Evolutionary conservation across 2,888 invertebrate species (phyloP), one percentile per base, ranked within the genome.

Genomic region (Sarcophaga variegata): DNA sequence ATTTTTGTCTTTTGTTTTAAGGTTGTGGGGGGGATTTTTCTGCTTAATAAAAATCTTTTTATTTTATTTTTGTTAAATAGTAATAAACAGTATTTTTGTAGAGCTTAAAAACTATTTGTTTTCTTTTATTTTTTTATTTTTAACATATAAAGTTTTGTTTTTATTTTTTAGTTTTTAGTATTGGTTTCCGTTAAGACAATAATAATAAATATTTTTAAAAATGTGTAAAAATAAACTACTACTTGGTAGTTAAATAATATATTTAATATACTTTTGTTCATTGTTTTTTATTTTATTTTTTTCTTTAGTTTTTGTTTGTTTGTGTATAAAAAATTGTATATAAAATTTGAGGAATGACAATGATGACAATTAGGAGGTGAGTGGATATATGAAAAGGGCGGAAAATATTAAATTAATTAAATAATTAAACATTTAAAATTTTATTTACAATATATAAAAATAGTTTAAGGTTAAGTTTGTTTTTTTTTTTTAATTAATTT

Each of bases 1-100:
- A 67, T 81, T 81, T 83, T 87, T 87, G 87, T 87, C 87, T 87
- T 87, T 85, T 85, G 14, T 71, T 83, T 72, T 62, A 59, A 66
- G 63, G n/a, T 8, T 62, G 37, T 37, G 37, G 8, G 37, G 37
- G 37, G 37, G 37, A 10, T 10, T 37, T n/a, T 62, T 37, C 27
- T 17, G 60, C 67, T 67, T 27, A 37, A 37, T 47, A 4, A 37
- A 60, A 71, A 27, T 27, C 22, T 59, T 47, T 74, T 0, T 63
- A 66, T 60, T 49, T 37, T 45, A 10, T 59, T 17, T 76, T 37
- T 37, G 37, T 37, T 37, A 37, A 37, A 37, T 37, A 37, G 37
- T 37, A 37, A 37, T 37, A 37, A 37, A 37, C 1, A 37, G 37
- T 10, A 10, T 37, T 37, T 37, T 37, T 37, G 37, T 10, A 37